phyloP scores from a whole-genome alignment of 1,140 invertebrate genomes.

The Eriosoma lanigerum region DNA sequence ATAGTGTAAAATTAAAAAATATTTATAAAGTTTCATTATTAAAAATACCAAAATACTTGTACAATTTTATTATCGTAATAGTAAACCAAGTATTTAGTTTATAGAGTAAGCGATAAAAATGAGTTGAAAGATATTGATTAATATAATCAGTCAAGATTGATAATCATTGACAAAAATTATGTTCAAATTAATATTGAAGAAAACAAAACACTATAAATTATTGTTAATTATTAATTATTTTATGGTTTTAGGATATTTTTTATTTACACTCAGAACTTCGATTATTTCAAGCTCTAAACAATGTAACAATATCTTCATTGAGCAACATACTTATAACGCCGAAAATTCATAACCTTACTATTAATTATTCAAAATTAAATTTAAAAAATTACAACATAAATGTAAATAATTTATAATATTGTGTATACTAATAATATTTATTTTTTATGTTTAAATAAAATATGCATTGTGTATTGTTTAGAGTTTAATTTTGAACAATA shows the following conservation, averaged over 20 bases:
- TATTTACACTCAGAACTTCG: conserved; percentile 36
- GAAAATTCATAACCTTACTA: conserved; percentile 5
- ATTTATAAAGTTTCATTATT: too few relatives aligned
- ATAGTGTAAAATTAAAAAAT: too few relatives aligned
- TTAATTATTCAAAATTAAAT: conserved; percentile 31
- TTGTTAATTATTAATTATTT: not conserved
- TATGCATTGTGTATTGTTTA: not conserved
- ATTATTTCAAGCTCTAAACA: conserved; percentile 43
- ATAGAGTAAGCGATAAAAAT: too few relatives aligned
- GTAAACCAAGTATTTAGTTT: too few relatives aligned
- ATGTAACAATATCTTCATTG: conserved; percentile 20
- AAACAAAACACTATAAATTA: too few relatives aligned
- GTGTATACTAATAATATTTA: not conserved
- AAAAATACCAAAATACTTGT: too few relatives aligned
- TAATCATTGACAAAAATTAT: too few relatives aligned
- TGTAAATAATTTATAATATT: conserved; percentile 13
- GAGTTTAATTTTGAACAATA: conserved; percentile 28
- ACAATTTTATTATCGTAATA: too few relatives aligned
- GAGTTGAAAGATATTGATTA: too few relatives aligned
- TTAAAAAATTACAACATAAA: conserved; percentile 36
- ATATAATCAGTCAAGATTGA: too few relatives aligned
- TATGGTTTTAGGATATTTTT: conserved; percentile 4
- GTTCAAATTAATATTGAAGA: too few relatives aligned
- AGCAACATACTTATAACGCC: conserved; percentile 27
- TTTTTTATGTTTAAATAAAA: too few relatives aligned